phyloP scores from a whole-genome alignment of 2,797 vertebrate genomes.

The Hippocampus kuda region DNA sequence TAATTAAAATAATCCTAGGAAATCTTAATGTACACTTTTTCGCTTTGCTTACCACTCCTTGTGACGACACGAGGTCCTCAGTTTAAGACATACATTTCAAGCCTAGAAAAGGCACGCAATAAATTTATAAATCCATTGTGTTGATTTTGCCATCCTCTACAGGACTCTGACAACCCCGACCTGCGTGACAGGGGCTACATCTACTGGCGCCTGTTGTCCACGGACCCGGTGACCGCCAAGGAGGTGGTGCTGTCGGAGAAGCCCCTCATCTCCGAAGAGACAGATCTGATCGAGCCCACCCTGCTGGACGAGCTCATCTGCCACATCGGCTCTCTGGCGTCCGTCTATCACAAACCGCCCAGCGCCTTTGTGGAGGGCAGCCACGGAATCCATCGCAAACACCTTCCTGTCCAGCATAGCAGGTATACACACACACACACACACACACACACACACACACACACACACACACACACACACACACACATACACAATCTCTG shows the following conservation, averaged over 20 bases:
- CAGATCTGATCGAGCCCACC: slow-evolving; percentile 91
- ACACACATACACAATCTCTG: too few species aligned
- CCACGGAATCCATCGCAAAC: slow-evolving; percentile 92
- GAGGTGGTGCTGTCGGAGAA: slow-evolving; percentile 96
- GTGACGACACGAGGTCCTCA: not conserved
- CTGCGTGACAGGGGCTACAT: slow-evolving; percentile 95
- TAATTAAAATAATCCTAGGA: slow-evolving; percentile 33
- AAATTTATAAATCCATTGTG: not conserved
- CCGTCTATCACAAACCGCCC: slow-evolving; percentile 95
- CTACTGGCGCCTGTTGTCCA: slow-evolving; percentile 96
- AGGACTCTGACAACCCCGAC: slow-evolving; percentile 98
- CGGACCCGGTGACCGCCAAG: slow-evolving; percentile 94
- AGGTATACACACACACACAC: slow-evolving; percentile 50
- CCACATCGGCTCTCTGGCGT: slow-evolving; percentile 91
- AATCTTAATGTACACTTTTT: not conserved
- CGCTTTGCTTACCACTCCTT: not conserved
- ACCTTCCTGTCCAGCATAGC: slow-evolving; percentile 92
- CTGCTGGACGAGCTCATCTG: slow-evolving; percentile 92
- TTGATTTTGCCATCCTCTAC: slow-evolving; percentile 5
- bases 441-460: too few species aligned
- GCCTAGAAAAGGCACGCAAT: not conserved
- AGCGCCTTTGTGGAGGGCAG: slow-evolving; percentile 97
- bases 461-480: too few species aligned
- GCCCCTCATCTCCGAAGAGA: slow-evolving; percentile 94
- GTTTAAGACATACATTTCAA: not conserved